Evolutionary conservation across 2,113 vertebrate genomes (phyloP).

Genomic region (Galbula dea): DNA sequence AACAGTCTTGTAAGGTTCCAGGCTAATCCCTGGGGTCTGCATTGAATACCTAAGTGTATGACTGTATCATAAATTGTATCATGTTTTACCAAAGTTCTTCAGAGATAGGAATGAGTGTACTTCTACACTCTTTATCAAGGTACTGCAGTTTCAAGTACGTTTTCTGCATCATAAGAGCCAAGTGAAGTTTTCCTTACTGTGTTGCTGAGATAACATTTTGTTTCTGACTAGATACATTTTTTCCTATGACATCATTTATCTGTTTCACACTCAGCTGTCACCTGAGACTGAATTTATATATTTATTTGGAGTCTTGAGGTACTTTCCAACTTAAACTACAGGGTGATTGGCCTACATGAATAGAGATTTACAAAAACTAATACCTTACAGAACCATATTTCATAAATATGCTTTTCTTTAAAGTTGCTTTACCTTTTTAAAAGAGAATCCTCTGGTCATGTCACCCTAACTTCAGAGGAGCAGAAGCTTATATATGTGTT

Average conservation of each 20-base stretch:
- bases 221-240: neutral
- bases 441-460: neutral
- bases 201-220: neutral
- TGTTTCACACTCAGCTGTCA: neutral
- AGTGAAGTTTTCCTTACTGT: neutral
- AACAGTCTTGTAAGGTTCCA: neutral
- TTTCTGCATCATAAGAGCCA: neutral
- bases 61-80: neutral
- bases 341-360: neutral
- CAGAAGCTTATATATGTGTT: neutral
- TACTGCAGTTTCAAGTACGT: neutral
- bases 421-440: neutral
- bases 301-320: neutral
- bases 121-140: neutral
- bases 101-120: neutral
- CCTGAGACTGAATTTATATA: neutral
- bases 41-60: neutral
- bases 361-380: neutral
- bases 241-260: neutral
- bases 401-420: neutral
- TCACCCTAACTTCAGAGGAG: neutral
- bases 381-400: neutral
- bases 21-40: neutral
- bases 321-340: neutral
- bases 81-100: neutral